Evolutionary conservation across 2,113 vertebrate species (phyloP), one percentile per base, ranked within the genome.

Genomic region (Daboia siamensis): DNA sequence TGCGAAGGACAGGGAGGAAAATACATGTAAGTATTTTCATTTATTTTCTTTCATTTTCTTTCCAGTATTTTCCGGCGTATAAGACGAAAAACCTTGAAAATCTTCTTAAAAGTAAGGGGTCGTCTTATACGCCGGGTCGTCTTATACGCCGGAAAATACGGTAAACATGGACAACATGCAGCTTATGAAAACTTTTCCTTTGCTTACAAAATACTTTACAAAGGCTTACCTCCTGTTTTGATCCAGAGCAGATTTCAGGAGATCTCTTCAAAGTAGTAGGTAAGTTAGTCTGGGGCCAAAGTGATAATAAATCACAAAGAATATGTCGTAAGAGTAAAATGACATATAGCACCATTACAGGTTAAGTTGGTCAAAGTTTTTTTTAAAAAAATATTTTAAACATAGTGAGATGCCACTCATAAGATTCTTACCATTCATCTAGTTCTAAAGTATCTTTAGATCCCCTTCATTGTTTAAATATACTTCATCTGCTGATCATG

Each of bases 151-250:
- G n/a, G n/a, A n/a, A n/a, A n/a, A n/a, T n/a, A n/a, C n/a, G n/a
- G n/a, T n/a, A 56, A 20, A 56, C 54, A 55, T 55, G 91, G 87
- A 59, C 39, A 21, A 9, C 90, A 85, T 52, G 52, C 57, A 2
- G 86, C 15, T 92, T 88, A 5, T 33, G 91, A 64, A 90, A 91
- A 12, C n/a, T n/a, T 90, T 93, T 64, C 57, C 57, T 2, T 88
- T 74, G 9, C 11, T 1, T 3, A 56, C 20, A 56, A 56, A 56
- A 56, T 4, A 51, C 51, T 51, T 4, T 56, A 56, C 55, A 4
- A 17, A 56, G 55, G 55, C 55, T 56, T 56, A 56, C 15, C 20
- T 15, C 55, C 55, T 56, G 55, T 56, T 56, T 17, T 56, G 55
- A 56, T 56, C 55, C 55, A 56, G 15, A 56, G 55, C 55, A 20